Evolutionary conservation across 2,888 invertebrate genomes (phyloP).

Genomic region (Aricia artaxerxes): DNA sequence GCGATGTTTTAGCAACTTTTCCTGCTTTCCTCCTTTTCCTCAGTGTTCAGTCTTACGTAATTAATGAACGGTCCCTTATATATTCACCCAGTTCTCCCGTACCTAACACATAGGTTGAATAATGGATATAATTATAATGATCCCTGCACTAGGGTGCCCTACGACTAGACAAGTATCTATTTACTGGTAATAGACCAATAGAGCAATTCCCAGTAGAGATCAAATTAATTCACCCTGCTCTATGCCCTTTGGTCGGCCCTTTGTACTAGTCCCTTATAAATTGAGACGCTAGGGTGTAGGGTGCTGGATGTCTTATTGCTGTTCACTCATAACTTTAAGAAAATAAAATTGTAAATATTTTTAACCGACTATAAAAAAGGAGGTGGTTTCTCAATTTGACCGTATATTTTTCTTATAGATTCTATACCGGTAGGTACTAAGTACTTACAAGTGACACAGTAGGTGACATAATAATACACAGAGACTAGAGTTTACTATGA

Average conservation of each 20-base stretch:
- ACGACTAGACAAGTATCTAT: neutral
- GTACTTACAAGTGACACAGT: too few relatives aligned
- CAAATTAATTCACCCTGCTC: slow-evolving; percentile 7
- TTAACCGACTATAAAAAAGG: too few relatives aligned
- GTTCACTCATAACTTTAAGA: too few relatives aligned
- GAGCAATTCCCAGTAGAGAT: neutral
- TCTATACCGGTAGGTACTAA: too few relatives aligned
- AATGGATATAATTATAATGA: slow-evolving; percentile 3
- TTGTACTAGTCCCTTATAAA: neutral
- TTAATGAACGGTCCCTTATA: neutral
- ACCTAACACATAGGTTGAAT: neutral
- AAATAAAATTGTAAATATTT: too few relatives aligned
- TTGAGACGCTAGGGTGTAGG: neutral
- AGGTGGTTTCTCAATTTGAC: too few relatives aligned
- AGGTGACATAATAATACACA: too few relatives aligned
- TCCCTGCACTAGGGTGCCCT: slow-evolving; percentile 3
- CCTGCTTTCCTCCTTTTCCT: too few relatives aligned
- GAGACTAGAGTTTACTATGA: too few relatives aligned
- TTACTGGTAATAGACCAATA: slow-evolving; percentile 6
- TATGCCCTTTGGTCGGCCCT: neutral
- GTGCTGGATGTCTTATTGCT: neutral
- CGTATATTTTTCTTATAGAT: too few relatives aligned
- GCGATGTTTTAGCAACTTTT: too few relatives aligned
- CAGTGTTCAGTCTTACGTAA: too few relatives aligned
- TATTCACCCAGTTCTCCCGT: neutral